Conservation (phyloP, 2,888 invertebrate genomes). For the Dione vanillae region DNA sequence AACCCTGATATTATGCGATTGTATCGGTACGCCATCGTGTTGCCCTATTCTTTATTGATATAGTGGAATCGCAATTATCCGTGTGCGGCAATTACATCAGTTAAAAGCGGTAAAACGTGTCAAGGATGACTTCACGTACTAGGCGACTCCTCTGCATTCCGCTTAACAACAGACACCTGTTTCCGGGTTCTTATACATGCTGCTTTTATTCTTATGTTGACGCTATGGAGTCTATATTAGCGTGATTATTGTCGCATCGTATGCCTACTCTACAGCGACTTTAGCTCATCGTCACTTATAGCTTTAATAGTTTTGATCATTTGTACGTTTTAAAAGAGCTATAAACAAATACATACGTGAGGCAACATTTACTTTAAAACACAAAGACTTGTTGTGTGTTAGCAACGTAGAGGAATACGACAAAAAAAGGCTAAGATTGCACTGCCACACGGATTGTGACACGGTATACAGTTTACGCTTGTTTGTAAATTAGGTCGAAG, state of each 20-base stretch:
- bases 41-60: slow-evolving; percentile 41
- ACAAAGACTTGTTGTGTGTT: slow-evolving; percentile 33
- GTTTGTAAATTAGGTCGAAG: slow-evolving; percentile 54
- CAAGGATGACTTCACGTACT: slow-evolving; percentile 62
- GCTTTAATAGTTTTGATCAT: slow-evolving; percentile 42
- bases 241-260: slow-evolving; percentile 42
- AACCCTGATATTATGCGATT: slow-evolving; percentile 63
- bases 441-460: slow-evolving; percentile 50
- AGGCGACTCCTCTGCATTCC: slow-evolving; percentile 53
- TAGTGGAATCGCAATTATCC: slow-evolving; percentile 62
- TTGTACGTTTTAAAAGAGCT: slow-evolving; percentile 43
- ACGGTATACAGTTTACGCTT: slow-evolving; percentile 51
- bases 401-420: slow-evolving; percentile 32
- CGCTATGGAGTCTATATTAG: slow-evolving; percentile 46
- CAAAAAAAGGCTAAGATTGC: slow-evolving; percentile 43
- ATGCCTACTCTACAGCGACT: slow-evolving; percentile 36
- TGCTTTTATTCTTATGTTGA: slow-evolving; percentile 50
- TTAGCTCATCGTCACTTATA: slow-evolving; percentile 50
- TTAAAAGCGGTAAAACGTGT: slow-evolving; percentile 60
- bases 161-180: slow-evolving; percentile 53
- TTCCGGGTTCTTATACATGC: slow-evolving; percentile 64
- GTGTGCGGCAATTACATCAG: slow-evolving; percentile 61
- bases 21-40: slow-evolving; percentile 51
- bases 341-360: slow-evolving; percentile 28
- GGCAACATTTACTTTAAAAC: slow-evolving; percentile 26